Conservation (phyloP, 2,888 invertebrate genomes). For the Hemaris fuciformis region DNA sequence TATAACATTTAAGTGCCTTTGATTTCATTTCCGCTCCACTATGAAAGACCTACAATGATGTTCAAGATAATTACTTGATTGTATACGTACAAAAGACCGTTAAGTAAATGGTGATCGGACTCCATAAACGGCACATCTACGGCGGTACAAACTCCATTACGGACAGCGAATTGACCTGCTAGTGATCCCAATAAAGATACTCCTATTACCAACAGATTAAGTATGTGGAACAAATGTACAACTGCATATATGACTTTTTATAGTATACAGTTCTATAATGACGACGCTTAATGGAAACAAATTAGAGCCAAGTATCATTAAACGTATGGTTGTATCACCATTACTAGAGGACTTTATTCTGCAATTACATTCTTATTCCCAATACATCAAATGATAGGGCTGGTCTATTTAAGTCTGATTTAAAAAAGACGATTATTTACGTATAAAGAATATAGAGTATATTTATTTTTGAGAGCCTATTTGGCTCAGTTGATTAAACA, state of each 20-base stretch:
- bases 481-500: too few species aligned
- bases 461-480: too few species aligned
- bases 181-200: constrained; percentile 1
- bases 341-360: background rate
- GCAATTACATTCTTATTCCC: background rate
- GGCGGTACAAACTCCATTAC: background rate
- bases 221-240: background rate
- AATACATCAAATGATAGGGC: background rate
- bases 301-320: background rate
- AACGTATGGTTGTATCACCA: background rate
- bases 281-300: background rate
- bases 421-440: too few species aligned
- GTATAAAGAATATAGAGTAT: too few species aligned
- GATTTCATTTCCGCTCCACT: constrained; percentile 14
- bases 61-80: constrained; percentile 19
- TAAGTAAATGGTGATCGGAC: constrained; percentile 38
- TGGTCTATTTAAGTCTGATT: too few species aligned
- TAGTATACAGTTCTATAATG: background rate
- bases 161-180: constrained; percentile 14
- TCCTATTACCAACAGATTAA: background rate
- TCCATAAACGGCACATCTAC: constrained; percentile 22
- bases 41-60: background rate
- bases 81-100: constrained; percentile 36
- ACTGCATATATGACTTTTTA: background rate
- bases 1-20: background rate